phyloP scores from a whole-genome alignment of 2,888 invertebrate genomes.

The Cataglyphis cursor region DNA sequence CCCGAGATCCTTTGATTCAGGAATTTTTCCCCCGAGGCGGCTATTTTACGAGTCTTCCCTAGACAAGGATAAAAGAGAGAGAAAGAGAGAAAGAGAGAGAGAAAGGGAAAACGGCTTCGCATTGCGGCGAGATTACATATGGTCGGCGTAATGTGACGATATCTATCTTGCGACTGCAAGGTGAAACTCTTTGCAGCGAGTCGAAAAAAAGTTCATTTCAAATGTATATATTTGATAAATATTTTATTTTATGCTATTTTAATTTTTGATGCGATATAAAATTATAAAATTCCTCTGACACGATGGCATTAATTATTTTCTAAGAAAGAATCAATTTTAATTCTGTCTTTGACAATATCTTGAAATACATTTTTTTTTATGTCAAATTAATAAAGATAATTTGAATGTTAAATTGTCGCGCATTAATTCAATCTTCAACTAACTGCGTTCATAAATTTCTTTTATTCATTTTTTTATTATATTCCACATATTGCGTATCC shows the following conservation, averaged over 20 bases:
- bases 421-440: neutral
- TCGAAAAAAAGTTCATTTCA: neutral
- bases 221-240: neutral
- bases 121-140: conserved; percentile 20
- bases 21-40: conserved; percentile 33
- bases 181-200: neutral
- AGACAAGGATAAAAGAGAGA: neutral
- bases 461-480: neutral
- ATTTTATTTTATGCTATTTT: neutral
- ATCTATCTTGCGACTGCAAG: conserved; percentile 18
- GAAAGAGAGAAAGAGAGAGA: neutral
- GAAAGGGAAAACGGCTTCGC: neutral
- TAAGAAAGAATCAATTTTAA: neutral
- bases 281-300: neutral
- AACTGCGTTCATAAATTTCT: neutral
- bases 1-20: conserved; percentile 53
- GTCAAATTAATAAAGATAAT: neutral
- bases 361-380: neutral
- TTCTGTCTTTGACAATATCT: neutral
- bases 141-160: conserved; percentile 38
- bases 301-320: neutral
- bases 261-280: neutral
- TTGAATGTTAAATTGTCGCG: neutral
- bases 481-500: neutral
- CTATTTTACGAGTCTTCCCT: conserved; percentile 19